Evolutionary conservation across 2,888 invertebrate genomes (phyloP), one percentile per base, ranked within the genome.

Genomic region (Drosophila fulvimacula): DNA sequence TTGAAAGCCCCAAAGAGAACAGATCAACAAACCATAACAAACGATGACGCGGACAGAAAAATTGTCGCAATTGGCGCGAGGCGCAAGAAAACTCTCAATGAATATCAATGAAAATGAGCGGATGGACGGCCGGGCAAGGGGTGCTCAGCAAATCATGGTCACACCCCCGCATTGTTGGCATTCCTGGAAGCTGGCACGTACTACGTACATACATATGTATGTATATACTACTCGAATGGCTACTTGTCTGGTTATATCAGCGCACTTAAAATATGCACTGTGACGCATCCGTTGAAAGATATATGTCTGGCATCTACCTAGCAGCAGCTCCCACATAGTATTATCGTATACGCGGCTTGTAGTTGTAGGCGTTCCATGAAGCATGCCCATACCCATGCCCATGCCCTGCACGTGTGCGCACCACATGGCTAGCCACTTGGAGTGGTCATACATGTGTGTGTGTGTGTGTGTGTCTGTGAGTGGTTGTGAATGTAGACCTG

Each of bases 231-330:
- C 55, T 63, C 38, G 66, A 77, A 68, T 78, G 58, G 66, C 68
- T 57, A 52, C 46, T 41, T 51, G 80, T 79, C 64, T 72, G 76
- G 72, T 82, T 88, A 79, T 78, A 81, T 88, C 89, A 83, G 81
- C 81, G 61, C 62, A 70, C 86, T 76, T 79, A 78, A 88, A 88
- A 88, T 88, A 88, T 81, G 71, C 79, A 78, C 58, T 66, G 74
- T 88, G 88, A 89, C 88, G 89, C 88, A 89, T 89, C 72, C 56
- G 73, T n/a, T 74, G 80, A 83, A 58, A 70, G 67, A 82, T 81
- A 63, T 76, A 69, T 59, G 66, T 32, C 55, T 51, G 67, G 53
- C 70, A 76, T 72, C 56, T 59, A 79, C 63, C 71, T 74, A 76
- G 70, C 69, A 76, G 70, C 69, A 46, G 66, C 70, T 59, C 57